Conservation (phyloP, 1,140 invertebrate genomes). For the Liolophura sinensis region DNA sequence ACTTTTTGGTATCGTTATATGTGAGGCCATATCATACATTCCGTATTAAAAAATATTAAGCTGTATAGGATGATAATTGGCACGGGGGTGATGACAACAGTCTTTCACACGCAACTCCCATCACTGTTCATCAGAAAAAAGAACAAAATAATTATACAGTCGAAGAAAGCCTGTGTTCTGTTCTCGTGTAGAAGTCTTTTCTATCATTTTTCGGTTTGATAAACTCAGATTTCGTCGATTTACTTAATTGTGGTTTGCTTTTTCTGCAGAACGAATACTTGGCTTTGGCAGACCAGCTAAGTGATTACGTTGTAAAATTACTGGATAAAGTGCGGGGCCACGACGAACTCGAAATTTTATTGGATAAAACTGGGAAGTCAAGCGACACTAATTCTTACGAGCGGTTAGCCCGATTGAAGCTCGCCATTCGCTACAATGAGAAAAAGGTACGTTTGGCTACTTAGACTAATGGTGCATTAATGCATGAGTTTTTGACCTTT, state of each 20-base stretch:
- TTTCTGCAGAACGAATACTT: constrained; percentile 61
- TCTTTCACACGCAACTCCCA: too few species aligned
- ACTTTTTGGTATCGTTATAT: too few species aligned
- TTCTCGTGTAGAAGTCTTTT: not conserved
- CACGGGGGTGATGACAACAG: too few species aligned
- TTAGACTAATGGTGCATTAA: not conserved
- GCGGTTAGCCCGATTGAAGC: constrained; percentile 52
- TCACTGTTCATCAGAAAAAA: too few species aligned
- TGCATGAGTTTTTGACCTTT: not conserved
- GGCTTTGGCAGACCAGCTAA: constrained; percentile 63
- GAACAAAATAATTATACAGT: too few species aligned
- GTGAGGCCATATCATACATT: too few species aligned
- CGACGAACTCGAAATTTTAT: constrained; percentile 52
- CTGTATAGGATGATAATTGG: too few species aligned
- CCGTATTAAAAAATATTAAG: too few species aligned
- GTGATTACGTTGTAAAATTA: constrained; percentile 53
- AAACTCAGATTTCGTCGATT: constrained; percentile 1
- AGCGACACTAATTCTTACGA: constrained; percentile 45
- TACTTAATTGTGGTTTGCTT: constrained; percentile 2
- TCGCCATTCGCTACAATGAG: constrained; percentile 56
- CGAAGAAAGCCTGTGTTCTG: too few species aligned
- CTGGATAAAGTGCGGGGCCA: constrained; percentile 54
- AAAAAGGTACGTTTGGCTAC: constrained; percentile 40
- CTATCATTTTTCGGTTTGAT: not conserved
- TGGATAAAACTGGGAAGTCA: constrained; percentile 45